Conservation (phyloP, 2,797 vertebrate genomes). For the Euthynnus affinis region DNA sequence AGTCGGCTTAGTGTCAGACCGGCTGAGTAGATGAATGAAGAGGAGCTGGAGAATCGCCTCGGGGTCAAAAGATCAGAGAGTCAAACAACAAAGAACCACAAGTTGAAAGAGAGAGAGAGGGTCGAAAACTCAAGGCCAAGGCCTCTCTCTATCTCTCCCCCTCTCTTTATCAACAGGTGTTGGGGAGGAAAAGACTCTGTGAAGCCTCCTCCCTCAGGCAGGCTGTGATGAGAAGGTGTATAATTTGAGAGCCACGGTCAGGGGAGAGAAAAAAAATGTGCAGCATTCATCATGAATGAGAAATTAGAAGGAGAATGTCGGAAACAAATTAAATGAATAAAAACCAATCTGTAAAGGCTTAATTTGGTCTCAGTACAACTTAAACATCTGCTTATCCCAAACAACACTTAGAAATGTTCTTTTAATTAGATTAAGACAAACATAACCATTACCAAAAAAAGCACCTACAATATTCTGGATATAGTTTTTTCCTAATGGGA, state of each 20-base stretch:
- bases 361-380: neutral
- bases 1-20: slow-evolving; percentile 18
- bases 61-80: slow-evolving; percentile 71
- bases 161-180: slow-evolving; percentile 54
- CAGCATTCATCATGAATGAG: slow-evolving; percentile 46
- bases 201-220: slow-evolving; percentile 38
- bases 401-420: no score
- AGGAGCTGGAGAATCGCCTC: slow-evolving; percentile 53
- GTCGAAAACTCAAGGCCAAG: slow-evolving; percentile 68
- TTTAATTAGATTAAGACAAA: no score
- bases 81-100: slow-evolving; percentile 37
- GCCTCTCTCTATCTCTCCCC: slow-evolving; percentile 36
- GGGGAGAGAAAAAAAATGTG: slow-evolving; percentile 54
- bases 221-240: slow-evolving; percentile 41
- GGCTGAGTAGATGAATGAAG: slow-evolving; percentile 38
- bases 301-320: slow-evolving; percentile 34
- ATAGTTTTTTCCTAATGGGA: neutral
- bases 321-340: slow-evolving; percentile 24
- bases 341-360: neutral
- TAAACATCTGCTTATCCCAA: neutral
- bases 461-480: neutral
- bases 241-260: slow-evolving; percentile 54
- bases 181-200: slow-evolving; percentile 20
- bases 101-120: slow-evolving; percentile 46
- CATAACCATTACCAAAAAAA: no score